Evolutionary conservation across 2,113 vertebrate species (phyloP).

Genomic region (Chaenocephalus aceratus): DNA sequence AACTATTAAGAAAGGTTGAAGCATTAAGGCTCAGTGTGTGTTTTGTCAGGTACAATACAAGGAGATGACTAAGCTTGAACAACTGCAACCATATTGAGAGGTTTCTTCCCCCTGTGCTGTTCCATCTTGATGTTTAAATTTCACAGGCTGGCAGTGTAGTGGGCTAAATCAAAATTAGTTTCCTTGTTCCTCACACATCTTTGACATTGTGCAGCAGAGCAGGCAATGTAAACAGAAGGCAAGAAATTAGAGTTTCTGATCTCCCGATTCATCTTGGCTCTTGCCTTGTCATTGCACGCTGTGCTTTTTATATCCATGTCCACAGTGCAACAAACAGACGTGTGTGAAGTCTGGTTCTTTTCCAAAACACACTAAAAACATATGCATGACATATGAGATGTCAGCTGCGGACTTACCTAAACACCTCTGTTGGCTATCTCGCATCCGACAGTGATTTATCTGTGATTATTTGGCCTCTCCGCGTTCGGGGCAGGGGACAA

Average conservation of each 20-base stretch:
- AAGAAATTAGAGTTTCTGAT: constrained; percentile 56
- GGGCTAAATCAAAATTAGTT: constrained; percentile 25
- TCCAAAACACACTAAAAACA: constrained; percentile 66
- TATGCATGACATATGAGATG: constrained; percentile 57
- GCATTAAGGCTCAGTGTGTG: constrained; percentile 19
- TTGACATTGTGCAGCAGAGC: constrained; percentile 57
- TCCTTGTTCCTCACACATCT: constrained; percentile 53
- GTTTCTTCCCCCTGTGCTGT: neutral
- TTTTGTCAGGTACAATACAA: constrained; percentile 47
- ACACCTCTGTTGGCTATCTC: constrained; percentile 68
- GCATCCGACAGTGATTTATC: constrained; percentile 78
- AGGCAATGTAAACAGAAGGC: constrained; percentile 50
- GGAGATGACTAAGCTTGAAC: constrained; percentile 30
- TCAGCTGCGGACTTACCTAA: constrained; percentile 55
- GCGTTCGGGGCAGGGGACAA: constrained; percentile 36
- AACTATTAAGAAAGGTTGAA: constrained; percentile 30
- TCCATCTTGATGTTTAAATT: constrained; percentile 38
- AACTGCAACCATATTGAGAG: constrained; percentile 8
- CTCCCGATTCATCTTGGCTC: constrained; percentile 49
- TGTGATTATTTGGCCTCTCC: constrained; percentile 71
- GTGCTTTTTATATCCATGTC: constrained; percentile 64
- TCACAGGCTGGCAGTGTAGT: constrained; percentile 5
- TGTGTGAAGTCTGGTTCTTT: constrained; percentile 59
- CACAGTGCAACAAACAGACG: constrained; percentile 52
- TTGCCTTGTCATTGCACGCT: constrained; percentile 55